Percentiles rank a stretch among this genome's conserved stretches.
These are phyloP conservation scores for Hoplostethus mediterraneus DNA, from an alignment of 2,797 vertebrate genomes.

Conservation along the genomic window DNA sequence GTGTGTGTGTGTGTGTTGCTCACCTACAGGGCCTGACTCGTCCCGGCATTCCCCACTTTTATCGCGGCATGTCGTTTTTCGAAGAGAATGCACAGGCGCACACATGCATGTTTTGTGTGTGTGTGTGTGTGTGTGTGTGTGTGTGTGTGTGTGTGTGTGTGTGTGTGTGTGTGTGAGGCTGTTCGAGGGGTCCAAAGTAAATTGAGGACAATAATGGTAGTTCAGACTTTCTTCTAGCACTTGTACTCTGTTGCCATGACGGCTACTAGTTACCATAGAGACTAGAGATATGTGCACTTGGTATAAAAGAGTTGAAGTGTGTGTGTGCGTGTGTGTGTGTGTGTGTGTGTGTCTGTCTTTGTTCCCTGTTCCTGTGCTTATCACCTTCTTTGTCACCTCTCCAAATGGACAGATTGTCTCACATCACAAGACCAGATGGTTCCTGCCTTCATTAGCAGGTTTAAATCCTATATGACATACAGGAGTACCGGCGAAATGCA, in stretches of 20 bases:
- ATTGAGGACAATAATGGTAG: constrained; percentile 75
- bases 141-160: background rate
- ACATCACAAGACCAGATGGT: constrained; percentile 83
- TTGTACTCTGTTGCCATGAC: constrained; percentile 82
- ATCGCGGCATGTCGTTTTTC: constrained; percentile 29
- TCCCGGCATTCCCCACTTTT: constrained; percentile 51
- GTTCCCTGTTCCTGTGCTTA: constrained; percentile 62
- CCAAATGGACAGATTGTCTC: constrained; percentile 84
- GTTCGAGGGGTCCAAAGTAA: constrained; percentile 62
- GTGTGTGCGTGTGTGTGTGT: constrained; percentile 24
- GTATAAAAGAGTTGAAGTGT: constrained; percentile 70
- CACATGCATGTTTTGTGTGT: background rate
- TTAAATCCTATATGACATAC: constrained; percentile 56
- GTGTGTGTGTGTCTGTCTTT: constrained; percentile 44
- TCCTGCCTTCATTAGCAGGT: constrained; percentile 71
- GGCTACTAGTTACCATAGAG: constrained; percentile 86
- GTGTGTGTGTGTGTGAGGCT: background rate
- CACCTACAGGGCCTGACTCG: constrained; percentile 60
- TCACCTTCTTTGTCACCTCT: constrained; percentile 81
- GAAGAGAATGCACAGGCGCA: constrained; percentile 10
- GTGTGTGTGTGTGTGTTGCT: constrained; percentile 26
- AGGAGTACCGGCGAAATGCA: constrained; percentile 21
- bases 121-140: background rate
- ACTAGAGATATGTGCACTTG: constrained; percentile 77
- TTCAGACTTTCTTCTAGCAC: constrained; percentile 71